Evolutionary conservation across 2,113 vertebrate genomes (phyloP), one percentile per base, ranked within the genome.

Genomic region (Garra rufa): DNA sequence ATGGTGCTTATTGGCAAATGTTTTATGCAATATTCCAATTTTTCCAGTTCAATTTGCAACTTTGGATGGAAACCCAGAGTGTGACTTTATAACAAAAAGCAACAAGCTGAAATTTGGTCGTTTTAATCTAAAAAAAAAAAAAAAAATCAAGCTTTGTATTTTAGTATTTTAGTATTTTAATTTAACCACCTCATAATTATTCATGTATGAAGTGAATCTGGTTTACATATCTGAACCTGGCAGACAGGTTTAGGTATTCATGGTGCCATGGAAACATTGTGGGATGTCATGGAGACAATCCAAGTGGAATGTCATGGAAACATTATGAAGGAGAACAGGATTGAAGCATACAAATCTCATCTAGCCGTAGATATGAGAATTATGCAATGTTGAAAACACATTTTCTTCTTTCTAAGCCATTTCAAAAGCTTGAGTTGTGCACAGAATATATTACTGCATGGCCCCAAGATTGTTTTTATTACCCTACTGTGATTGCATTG

Each of bases 221-320:
- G 44, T 74, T 74, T 50, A 74, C n/a, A 48, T 9, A 75, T 50
- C n/a, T 44, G 13, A 78, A 80, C 57, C 77, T 63, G 59, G 59
- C 59, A 65, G 55, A 78, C 8, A 78, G 57, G 57, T 46, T 80
- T 80, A 80, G 59, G 57, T 65, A 46, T 65, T 9, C 28, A 13
- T 80, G 59, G 43, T 80, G 26, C 77, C 59, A 65, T 80, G 77
- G 77, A 80, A 80, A 80, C 77, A 80, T 63, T 46, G 77, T 65
- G 77, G 76, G 77, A 65, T 8, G 59, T 80, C 41, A 80, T 80
- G 77, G 76, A 80, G 59, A 80, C 24, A 80, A 65, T 80, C 77
- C 55, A 80, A 65, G 41, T 65, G 77, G 59, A 80, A 65, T 63
- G 77, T 80, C 57, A 80, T 80, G 77, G 77, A 80, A 65, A 80